Evolutionary conservation across 1,140 invertebrate species (phyloP).

Genomic region (Lepidotrigona ventralis): DNA sequence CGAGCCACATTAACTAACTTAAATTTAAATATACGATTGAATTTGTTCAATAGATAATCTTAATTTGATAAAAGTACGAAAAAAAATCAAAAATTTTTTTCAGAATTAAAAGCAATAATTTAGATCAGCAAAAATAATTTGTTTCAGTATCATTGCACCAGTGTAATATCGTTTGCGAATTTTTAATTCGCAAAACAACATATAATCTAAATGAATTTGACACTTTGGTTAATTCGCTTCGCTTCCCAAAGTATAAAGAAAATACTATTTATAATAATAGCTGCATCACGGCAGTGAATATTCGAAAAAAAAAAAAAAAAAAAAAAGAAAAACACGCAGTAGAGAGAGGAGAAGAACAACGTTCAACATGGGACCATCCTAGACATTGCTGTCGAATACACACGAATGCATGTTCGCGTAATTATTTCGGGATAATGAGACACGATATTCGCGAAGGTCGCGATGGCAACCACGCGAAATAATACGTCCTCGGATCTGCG

Average conservation of each 20-base stretch:
- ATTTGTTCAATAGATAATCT: too few species aligned
- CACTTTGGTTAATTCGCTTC: too few species aligned
- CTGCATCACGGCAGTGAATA: neutral
- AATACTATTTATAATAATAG: neutral
- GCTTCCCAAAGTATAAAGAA: too few species aligned
- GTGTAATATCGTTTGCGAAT: neutral
- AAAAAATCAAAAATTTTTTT: too few species aligned
- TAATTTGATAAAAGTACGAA: too few species aligned
- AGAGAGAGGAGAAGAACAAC: too few species aligned
- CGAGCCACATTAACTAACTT: too few species aligned
- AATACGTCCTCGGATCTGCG: neutral
- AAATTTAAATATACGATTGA: too few species aligned
- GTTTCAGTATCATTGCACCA: neutral
- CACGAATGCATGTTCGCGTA: neutral
- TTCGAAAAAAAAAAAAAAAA: too few species aligned
- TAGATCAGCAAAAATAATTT: neutral
- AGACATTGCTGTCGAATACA: neutral
- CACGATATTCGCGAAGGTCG: constrained; percentile 9
- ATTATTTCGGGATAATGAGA: constrained; percentile 19
- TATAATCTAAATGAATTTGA: too few species aligned
- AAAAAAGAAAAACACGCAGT: neutral
- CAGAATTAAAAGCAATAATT: too few species aligned
- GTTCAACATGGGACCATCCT: neutral
- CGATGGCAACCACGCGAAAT: neutral
- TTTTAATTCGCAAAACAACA: neutral